Percentiles rank a stretch among this genome's conserved stretches.
Evolutionary conservation across 2,797 vertebrate species (phyloP).

Genomic region (Crocidura indochinensis): DNA sequence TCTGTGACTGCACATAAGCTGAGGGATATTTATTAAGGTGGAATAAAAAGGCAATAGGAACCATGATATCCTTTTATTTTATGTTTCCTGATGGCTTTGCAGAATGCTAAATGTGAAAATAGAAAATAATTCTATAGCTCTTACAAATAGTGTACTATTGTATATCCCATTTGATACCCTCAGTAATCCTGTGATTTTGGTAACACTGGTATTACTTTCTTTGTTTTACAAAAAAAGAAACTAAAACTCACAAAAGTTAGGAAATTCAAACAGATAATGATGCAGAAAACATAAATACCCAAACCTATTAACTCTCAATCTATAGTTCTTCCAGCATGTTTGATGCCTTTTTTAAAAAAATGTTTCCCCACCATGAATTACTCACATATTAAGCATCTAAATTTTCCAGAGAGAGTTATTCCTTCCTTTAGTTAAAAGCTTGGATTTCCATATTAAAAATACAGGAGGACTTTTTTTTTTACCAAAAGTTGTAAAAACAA

Average conservation of each 20-base stretch:
- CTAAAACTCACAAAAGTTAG: slow-evolving; percentile 4
- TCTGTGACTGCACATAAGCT: slow-evolving; percentile 80
- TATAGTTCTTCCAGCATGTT: neutral
- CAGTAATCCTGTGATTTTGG: slow-evolving; percentile 60
- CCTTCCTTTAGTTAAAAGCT: neutral
- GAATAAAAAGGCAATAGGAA: slow-evolving; percentile 65
- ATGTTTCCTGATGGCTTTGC: slow-evolving; percentile 56
- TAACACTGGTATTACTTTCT: neutral
- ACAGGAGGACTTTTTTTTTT: slow-evolving; percentile 2
- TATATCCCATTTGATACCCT: slow-evolving; percentile 21
- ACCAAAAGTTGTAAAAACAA: neutral
- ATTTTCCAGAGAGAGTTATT: slow-evolving; percentile 33
- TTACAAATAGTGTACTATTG: slow-evolving; percentile 69
- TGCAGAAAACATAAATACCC: neutral
- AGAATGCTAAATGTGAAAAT: slow-evolving; percentile 19
- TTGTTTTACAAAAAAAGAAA: slow-evolving; percentile 45
- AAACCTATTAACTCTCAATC: neutral
- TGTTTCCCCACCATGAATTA: neutral
- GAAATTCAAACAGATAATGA: neutral
- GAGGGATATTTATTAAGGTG: slow-evolving; percentile 82
- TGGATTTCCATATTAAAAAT: neutral
- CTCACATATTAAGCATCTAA: neutral
- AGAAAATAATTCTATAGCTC: slow-evolving; percentile 68
- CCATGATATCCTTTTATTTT: slow-evolving; percentile 69
- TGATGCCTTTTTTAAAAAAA: neutral